These are phyloP conservation scores for Camponotus vicinus DNA, from an alignment of 1,140 invertebrate species.

Conservation along the genomic window DNA sequence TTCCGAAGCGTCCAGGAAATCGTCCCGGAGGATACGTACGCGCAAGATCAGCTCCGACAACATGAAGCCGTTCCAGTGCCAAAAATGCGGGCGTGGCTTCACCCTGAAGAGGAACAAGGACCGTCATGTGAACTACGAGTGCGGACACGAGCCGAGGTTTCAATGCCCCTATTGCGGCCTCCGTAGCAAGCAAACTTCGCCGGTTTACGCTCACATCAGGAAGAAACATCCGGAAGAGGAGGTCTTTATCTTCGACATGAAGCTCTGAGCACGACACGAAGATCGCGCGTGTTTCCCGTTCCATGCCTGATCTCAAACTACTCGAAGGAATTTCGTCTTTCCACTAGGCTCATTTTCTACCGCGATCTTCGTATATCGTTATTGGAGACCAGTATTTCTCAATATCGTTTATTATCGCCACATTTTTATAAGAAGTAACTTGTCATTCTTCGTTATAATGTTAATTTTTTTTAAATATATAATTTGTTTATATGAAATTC, in stretches of 20 bases:
- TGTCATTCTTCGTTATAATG: background rate
- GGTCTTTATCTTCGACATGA: slow-evolving; percentile 76
- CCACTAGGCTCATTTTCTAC: slow-evolving; percentile 27
- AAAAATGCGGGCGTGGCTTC: slow-evolving; percentile 92
- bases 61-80: slow-evolving; percentile 89
- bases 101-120: slow-evolving; percentile 92
- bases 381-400: slow-evolving; percentile 39
- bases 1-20: slow-evolving; percentile 39
- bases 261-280: slow-evolving; percentile 65
- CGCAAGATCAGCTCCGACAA: slow-evolving; percentile 58
- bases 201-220: slow-evolving; percentile 91
- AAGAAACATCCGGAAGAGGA: slow-evolving; percentile 81
- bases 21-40: slow-evolving; percentile 40
- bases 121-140: slow-evolving; percentile 94
- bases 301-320: slow-evolving; percentile 45
- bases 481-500: background rate
- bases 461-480: background rate
- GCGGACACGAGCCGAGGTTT: slow-evolving; percentile 93
- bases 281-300: slow-evolving; percentile 28
- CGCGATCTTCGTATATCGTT: slow-evolving; percentile 26
- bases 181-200: slow-evolving; percentile 92
- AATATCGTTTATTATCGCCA: slow-evolving; percentile 39
- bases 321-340: slow-evolving; percentile 29
- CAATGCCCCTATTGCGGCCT: slow-evolving; percentile 92
- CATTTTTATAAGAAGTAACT: background rate